phyloP scores from a whole-genome alignment of 2,888 invertebrate species.

The Troglohyphantes excavatus region DNA sequence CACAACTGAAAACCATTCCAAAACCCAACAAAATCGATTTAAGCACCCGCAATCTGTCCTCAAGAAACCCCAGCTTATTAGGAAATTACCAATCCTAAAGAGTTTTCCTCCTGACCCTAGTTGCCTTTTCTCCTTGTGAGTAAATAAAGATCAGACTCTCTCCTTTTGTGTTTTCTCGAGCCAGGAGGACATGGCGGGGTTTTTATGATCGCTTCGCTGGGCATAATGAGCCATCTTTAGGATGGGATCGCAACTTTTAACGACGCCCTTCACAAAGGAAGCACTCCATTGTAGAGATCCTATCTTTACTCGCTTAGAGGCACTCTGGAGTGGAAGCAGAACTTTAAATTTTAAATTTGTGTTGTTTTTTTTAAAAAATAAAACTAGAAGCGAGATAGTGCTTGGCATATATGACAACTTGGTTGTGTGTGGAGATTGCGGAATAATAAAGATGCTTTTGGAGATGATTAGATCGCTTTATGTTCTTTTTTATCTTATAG shows the following conservation, averaged over 20 bases:
- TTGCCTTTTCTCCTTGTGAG: not conserved
- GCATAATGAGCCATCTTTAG: not conserved
- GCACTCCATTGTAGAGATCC: not conserved
- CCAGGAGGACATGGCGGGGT: not conserved
- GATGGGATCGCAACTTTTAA: slow-evolving; percentile 5
- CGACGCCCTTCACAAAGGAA: slow-evolving; percentile 4
- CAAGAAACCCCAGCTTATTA: not conserved
- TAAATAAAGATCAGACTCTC: not conserved
- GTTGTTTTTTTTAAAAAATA: not conserved
- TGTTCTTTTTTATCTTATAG: too few species aligned
- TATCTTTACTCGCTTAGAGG: not conserved
- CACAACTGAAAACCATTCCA: too few species aligned
- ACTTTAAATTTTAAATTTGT: not conserved
- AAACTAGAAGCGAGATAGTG: not conserved
- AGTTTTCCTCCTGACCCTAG: not conserved
- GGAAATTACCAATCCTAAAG: not conserved
- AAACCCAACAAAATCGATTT: too few species aligned
- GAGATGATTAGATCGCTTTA: too few species aligned
- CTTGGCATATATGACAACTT: too few species aligned
- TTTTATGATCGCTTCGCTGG: not conserved
- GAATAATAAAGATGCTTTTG: too few species aligned
- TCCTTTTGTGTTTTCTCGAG: not conserved
- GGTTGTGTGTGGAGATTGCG: too few species aligned
- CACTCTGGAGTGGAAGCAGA: not conserved
- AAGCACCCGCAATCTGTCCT: not conserved